Percentiles rank a stretch among this genome's conserved stretches.
Evolutionary conservation across 2,113 vertebrate genomes (phyloP).

Genomic region (Scolopax mira): DNA sequence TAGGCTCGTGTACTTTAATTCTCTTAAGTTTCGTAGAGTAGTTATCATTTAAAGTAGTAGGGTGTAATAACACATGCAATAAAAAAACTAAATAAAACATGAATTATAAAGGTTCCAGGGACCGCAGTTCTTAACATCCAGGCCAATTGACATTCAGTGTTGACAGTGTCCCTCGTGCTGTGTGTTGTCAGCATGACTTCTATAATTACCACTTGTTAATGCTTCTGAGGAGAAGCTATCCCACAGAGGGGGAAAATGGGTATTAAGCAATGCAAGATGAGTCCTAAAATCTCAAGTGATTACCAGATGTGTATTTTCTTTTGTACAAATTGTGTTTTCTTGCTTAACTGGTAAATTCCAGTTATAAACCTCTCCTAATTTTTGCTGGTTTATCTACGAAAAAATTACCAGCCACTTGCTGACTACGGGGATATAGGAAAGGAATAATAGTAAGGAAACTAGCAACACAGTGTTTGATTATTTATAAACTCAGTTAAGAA

Average conservation of each 20-base stretch:
- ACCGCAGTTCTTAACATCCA: background rate
- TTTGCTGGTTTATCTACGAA: background rate
- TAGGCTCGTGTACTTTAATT: background rate
- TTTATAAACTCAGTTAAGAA: background rate
- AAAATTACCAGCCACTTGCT: background rate
- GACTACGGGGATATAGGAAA: background rate
- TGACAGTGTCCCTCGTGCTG: background rate
- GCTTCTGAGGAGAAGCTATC: background rate
- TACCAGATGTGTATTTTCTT: background rate
- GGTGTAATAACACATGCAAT: background rate
- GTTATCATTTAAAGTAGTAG: background rate
- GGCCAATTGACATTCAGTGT: accelerated
- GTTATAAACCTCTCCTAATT: background rate
- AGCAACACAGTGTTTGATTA: background rate
- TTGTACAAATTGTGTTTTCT: background rate
- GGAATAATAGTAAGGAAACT: background rate
- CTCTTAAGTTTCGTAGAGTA: background rate
- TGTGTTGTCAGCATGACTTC: background rate
- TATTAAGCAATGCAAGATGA: background rate
- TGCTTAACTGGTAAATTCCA: background rate
- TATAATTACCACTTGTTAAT: background rate
- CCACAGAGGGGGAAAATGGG: background rate
- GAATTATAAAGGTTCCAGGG: background rate
- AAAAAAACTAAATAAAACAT: background rate
- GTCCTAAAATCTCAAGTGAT: background rate